Percentiles rank a stretch among this genome's conserved stretches.
Conservation (phyloP, 2,113 vertebrate species). For the Rhinogobius similis region DNA sequence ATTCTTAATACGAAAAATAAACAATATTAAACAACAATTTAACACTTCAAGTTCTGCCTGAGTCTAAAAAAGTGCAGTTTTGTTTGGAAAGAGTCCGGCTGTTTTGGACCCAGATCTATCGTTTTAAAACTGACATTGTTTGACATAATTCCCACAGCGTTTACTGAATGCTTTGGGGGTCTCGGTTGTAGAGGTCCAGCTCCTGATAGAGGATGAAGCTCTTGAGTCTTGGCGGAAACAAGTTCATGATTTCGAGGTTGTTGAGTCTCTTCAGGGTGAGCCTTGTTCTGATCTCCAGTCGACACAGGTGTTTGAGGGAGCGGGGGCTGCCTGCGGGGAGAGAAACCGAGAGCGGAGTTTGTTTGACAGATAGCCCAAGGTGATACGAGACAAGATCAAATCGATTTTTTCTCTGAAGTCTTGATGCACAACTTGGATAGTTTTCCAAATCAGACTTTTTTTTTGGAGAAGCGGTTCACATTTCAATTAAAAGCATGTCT, state of each 20-base stretch:
- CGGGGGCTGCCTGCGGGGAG: slow-evolving; percentile 81
- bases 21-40: neutral
- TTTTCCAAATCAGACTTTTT: too few relatives aligned
- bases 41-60: slow-evolving; percentile 7
- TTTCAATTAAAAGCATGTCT: too few relatives aligned
- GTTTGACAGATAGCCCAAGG: neutral
- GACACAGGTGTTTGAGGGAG: slow-evolving; percentile 82
- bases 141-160: neutral
- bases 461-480: too few relatives aligned
- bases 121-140: neutral
- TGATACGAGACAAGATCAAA: neutral
- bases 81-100: neutral
- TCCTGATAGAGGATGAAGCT: slow-evolving; percentile 84
- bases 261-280: slow-evolving; percentile 78
- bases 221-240: slow-evolving; percentile 78
- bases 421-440: too few relatives aligned
- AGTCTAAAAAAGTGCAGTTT: neutral
- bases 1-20: neutral
- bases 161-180: slow-evolving; percentile 15
- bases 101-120: neutral
- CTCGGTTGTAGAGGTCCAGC: slow-evolving; percentile 79
- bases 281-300: slow-evolving; percentile 80
- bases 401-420: neutral
- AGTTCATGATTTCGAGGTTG: slow-evolving; percentile 69
- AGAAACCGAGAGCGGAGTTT: neutral